Base-by-base conservation (phyloP, 2,113 vertebrate species). In the Melanotaenia duboulayi region DNA sequence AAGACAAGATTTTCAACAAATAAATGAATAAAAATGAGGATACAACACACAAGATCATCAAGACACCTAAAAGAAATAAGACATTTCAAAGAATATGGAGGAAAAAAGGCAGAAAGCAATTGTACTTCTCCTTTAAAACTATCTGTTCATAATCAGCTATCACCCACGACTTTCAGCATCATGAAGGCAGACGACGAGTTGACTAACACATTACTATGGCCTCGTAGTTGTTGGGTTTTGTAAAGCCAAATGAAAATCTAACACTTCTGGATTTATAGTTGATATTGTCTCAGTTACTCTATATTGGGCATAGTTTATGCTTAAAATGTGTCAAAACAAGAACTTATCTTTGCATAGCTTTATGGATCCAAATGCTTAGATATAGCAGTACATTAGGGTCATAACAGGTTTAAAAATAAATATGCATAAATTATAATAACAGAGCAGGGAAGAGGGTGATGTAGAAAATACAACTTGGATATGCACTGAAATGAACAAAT, bases 11-110 rank as follows among this genome's bases (percentile, higher is more conserved):
- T 42, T 48, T 48, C 4, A 58, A 71, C 7, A 51, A 61, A 25
- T 32, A 19, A 37, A 7, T 28, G 57, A 17, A 69, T 2, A 0
- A 22, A 65, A 17, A 65, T 2, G 0, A 25, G 59, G 10, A 73
- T 32, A n/a, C 13, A 60, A 23, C 13, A 56, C 32, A 72, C 12
- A 46, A 71, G 56, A 20, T 51, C 32, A 66, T 60, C 17, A 46
- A 42, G 75, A 49, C 56, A 65, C 65, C 49, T 12, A 14, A 11
- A 69, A 49, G 35, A n/a, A 24, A 13, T 19, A 28, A 52, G 32
- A 67, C 3, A 19, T 25, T 42, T 13, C 11, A 44, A 28, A n/a
- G n/a, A 42, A 52, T 44, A 10, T 17, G 16, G 19, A 24, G 35
- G 22, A 44, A 23, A 23, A 51, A 48, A 14, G 44, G 7, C 5